These are phyloP conservation scores for Protosalanx chinensis DNA, from an alignment of 2,797 vertebrate species.

Conservation along the genomic window DNA sequence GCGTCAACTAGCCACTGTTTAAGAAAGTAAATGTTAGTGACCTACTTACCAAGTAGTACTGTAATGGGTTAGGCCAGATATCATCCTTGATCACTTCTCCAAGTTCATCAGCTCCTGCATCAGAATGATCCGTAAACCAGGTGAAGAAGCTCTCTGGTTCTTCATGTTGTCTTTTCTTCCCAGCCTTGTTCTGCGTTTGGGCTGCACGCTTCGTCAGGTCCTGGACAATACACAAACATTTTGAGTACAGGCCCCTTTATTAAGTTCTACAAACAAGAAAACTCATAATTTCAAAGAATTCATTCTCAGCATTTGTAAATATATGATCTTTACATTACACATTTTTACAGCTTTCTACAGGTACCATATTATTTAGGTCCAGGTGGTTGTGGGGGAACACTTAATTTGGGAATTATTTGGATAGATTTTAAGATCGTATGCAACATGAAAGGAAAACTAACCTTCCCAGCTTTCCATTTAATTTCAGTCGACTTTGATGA, in stretches of 20 bases:
- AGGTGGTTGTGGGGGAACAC: too few species aligned
- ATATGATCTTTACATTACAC: too few species aligned
- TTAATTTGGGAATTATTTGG: too few species aligned
- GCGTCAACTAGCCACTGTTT: not conserved
- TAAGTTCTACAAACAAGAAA: too few species aligned
- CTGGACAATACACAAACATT: slow-evolving; percentile 55
- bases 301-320: too few species aligned
- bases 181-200: slow-evolving; percentile 96
- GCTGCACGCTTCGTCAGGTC: slow-evolving; percentile 96
- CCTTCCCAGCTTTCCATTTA: slow-evolving; percentile 99
- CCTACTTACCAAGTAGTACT: slow-evolving; percentile 91
- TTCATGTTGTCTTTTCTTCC: slow-evolving; percentile 97
- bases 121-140: slow-evolving; percentile 97
- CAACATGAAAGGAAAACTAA: slow-evolving; percentile 48
- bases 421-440: not conserved
- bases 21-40: not conserved
- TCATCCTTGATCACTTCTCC: slow-evolving; percentile 99
- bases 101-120: slow-evolving; percentile 93
- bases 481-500: slow-evolving; percentile 99
- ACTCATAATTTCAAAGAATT: too few species aligned
- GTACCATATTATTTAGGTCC: too few species aligned
- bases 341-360: too few species aligned
- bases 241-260: not conserved
- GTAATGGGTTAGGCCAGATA: slow-evolving; percentile 97
- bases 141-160: slow-evolving; percentile 99